phyloP scores from a whole-genome alignment of 1,140 invertebrate species.

The Aplysia californica region DNA sequence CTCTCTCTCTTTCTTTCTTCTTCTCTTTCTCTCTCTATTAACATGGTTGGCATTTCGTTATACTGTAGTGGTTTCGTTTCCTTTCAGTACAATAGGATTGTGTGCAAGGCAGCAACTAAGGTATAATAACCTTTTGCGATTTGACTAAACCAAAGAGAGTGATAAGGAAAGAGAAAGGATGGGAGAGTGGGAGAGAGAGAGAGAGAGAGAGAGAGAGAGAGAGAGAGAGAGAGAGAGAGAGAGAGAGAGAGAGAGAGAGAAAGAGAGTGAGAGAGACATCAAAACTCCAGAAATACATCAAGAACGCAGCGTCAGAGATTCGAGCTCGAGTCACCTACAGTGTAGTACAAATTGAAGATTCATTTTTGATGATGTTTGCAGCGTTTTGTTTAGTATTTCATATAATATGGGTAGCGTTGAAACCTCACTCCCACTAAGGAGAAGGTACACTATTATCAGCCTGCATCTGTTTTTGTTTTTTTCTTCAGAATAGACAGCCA shows the following conservation, averaged over 20 bases:
- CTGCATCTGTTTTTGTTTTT: no score
- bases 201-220: neutral
- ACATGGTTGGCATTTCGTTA: neutral
- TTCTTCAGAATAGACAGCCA: no score
- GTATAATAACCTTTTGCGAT: neutral
- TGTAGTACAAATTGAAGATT: no score
- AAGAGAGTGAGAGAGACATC: neutral
- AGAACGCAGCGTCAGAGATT: neutral
- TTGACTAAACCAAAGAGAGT: neutral
- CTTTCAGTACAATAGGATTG: neutral
- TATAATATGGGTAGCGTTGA: neutral
- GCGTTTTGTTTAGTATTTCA: neutral
- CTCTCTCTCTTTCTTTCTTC: conserved; percentile 9
- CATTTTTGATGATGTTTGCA: neutral
- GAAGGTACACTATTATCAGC: neutral
- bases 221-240: conserved; percentile 8
- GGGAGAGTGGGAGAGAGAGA: no score
- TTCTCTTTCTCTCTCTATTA: conserved; percentile 1
- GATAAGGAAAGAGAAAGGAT: neutral
- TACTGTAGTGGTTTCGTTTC: neutral
- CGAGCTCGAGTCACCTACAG: neutral
- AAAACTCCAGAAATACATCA: neutral
- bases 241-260: conserved; percentile 4
- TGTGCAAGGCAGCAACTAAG: neutral
- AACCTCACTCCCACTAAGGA: no score